Evolutionary conservation across 35 echinoderm and acorn worm species (phyloP).

Genomic region (Heliocidaris erythrogramma): DNA sequence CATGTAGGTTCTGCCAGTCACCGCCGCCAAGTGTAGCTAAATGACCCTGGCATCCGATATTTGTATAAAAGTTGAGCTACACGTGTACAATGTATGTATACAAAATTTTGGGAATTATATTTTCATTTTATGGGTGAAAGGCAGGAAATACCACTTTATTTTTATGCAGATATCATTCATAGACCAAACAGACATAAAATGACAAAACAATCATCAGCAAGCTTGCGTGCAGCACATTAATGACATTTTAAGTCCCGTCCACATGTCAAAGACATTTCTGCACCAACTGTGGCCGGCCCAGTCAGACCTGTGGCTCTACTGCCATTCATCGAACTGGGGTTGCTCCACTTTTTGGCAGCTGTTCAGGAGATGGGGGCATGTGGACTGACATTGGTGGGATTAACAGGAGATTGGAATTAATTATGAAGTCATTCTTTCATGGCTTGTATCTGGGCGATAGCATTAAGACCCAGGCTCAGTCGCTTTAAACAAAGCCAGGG

Average conservation of each 20-base stretch:
- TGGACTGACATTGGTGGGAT: not conserved
- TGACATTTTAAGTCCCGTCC: not conserved
- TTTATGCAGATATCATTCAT: too few species aligned
- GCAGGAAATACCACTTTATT: too few species aligned
- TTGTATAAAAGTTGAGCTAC: too few species aligned
- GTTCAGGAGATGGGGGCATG: not conserved
- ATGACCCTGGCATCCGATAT: too few species aligned
- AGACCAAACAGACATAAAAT: not conserved
- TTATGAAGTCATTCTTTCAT: not conserved
- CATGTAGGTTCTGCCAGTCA: too few species aligned
- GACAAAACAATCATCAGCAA: not conserved
- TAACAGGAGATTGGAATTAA: not conserved
- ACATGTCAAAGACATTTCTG: conserved; percentile 3
- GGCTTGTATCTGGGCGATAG: too few species aligned
- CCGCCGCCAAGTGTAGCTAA: too few species aligned
- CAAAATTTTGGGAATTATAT: too few species aligned
- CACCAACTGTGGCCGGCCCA: not conserved
- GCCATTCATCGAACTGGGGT: not conserved
- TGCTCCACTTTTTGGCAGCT: not conserved
- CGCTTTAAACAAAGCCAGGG: too few species aligned
- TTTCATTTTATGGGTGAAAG: too few species aligned
- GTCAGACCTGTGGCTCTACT: not conserved
- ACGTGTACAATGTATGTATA: too few species aligned
- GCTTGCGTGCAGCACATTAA: conserved; percentile 9
- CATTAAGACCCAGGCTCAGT: too few species aligned